These are phyloP conservation scores for Aeoliscus strigatus DNA, from an alignment of 2,797 vertebrate genomes.

Conservation along the genomic window DNA sequence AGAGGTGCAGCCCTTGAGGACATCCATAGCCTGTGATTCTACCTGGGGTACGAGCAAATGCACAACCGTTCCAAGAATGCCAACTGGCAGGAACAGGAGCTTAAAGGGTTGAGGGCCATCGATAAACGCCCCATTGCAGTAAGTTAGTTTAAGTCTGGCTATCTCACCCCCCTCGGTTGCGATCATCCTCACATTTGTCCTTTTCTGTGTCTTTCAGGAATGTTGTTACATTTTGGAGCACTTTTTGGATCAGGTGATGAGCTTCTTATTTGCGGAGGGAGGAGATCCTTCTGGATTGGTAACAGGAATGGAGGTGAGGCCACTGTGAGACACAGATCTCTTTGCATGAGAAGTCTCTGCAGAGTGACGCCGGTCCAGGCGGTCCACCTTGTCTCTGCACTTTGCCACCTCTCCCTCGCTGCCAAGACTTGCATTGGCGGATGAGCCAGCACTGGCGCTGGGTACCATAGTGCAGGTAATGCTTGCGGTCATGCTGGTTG, in stretches of 20 bases:
- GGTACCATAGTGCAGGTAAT: conserved; percentile 74
- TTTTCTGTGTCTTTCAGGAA: conserved; percentile 39
- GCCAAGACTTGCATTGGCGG: conserved; percentile 33
- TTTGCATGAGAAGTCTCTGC: conserved; percentile 38
- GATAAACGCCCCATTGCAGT: conserved; percentile 66
- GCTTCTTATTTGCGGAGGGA: conserved; percentile 34
- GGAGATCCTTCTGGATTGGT: conserved; percentile 42
- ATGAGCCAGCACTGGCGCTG: conserved; percentile 71
- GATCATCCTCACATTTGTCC: conserved; percentile 45
- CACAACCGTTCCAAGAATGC: conserved; percentile 31
- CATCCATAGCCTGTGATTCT: conserved; percentile 10
- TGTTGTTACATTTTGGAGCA: conserved; percentile 25
- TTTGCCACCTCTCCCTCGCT: conserved; percentile 34
- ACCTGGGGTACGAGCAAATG: conserved; percentile 24
- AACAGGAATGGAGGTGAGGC: conserved; percentile 52
- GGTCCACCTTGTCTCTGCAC: conserved; percentile 17
- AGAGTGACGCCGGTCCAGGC: conserved; percentile 33
- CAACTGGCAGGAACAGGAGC: conserved; percentile 43
- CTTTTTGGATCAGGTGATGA: conserved; percentile 25
- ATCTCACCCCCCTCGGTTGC: conserved; percentile 76
- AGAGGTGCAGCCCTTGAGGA: conserved; percentile 2
- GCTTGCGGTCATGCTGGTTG: conserved; percentile 31
- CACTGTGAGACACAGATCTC: conserved; percentile 52
- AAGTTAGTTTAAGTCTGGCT: conserved; percentile 80
- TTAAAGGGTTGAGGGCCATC: conserved; percentile 67